Evolutionary conservation across 1,140 invertebrate species (phyloP), one percentile per base, ranked within the genome.

Genomic region (Copidosoma floridanum): DNA sequence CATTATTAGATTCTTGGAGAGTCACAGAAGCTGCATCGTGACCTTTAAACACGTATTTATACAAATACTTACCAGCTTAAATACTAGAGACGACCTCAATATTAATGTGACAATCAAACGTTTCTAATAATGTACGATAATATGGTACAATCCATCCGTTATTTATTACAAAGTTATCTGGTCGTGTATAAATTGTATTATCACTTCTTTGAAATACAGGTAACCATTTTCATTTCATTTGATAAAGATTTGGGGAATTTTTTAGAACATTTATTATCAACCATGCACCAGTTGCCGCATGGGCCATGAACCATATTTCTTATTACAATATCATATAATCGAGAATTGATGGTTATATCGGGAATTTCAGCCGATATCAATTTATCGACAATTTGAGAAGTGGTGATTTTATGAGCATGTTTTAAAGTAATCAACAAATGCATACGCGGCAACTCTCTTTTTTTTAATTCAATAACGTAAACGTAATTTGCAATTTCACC

Each of bases 361-460:
- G n/a, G 16, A 75, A 57, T 20, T 69, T 61, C 65, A 82, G 71
- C 26, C n/a, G n/a, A n/a, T n/a, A n/a, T n/a, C n/a, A n/a, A n/a
- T n/a, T n/a, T n/a, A n/a, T n/a, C n/a, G n/a, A 79, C 69, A 64
- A 59, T 47, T 18, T 65, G 38, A n/a, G 67, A 61, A 60, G 26
- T 50, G 23, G 61, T 67, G 14, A 65, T 65, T 82, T 64, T 84
- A 75, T 10, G 27, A 50, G 56, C 14, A 50, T 51, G 40, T 56
- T 51, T 50, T 16, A 73, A 60, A 50, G 69, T 83, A 23, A 64
- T 27, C 24, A 64, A 57, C n/a, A 64, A 50, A 46, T 64, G 82
- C 3, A 62, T 63, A 68, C 81, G 81, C 0, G 81, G 78, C 12
- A 80, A 57, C 5, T 80, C 81, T 62, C 77, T 65, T 66, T n/a